Base-by-base conservation (phyloP, 2,113 vertebrate species). In the Sylvietta virens region DNA sequence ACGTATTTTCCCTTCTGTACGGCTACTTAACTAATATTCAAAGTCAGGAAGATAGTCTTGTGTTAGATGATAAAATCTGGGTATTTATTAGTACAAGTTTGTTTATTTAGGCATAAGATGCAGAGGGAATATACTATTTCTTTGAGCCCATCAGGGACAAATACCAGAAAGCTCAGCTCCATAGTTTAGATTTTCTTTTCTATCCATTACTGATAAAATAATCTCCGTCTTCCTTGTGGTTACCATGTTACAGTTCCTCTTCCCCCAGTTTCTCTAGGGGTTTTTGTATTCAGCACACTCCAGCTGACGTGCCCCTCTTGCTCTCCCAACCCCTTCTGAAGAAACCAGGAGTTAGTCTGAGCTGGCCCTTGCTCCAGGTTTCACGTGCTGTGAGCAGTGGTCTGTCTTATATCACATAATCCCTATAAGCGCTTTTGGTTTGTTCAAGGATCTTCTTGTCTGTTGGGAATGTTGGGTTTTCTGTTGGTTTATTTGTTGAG, bases 191-290 rank as follows among this genome's bases (percentile, higher is more conserved):
- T 85, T 90, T 93, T 30, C 28, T 88, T 90, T 82, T 88, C 37
- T 57, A n/a, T 50, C 6, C 9, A 31, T 3, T 7, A 58, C 15
- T 50, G 5, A 60, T 62, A 23, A 70, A 80, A 48, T 81, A 42
- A n/a, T 35, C 8, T 64, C 6, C 7, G 21, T 50, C 6, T 88
- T 81, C 39, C 48, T 79, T 79, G 20, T 7, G 7, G 11, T 42
- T 26, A 39, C 7, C 11, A 42, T 54, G 23, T 5, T 82, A 11
- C 5, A 13, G 15, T 48, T 88, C 31, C 11, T 79, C 37, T 86
- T 86, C 4, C 1, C 0, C 5, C 13, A 33, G 8, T 53, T 83
- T 86, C 9, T 82, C 23, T 18, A 40, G 9, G 3, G 2, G 0
- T 8, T 45, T 69, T 80, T 47, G 9, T 56, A 73, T 58, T 85